phyloP scores from a whole-genome alignment of 2,113 vertebrate genomes.

The Chaetorhynchus papuensis region DNA sequence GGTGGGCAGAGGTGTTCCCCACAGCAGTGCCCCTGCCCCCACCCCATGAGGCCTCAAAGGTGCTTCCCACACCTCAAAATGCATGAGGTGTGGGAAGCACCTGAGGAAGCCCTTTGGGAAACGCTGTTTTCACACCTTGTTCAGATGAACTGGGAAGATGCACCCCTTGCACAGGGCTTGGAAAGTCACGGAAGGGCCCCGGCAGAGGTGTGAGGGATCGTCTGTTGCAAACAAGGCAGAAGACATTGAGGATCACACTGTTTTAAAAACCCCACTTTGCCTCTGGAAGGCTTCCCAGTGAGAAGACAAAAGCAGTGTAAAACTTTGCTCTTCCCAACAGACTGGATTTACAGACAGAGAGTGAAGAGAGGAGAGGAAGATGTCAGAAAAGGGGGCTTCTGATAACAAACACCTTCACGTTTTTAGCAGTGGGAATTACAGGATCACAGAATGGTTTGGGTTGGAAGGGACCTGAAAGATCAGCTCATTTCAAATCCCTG shows the following conservation, averaged over 20 bases:
- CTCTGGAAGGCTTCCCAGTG: neutral
- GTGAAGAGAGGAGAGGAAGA: neutral
- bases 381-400: neutral
- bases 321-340: neutral
- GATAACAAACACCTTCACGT: neutral
- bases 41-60: neutral
- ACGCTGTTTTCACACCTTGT: neutral
- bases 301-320: neutral
- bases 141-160: neutral
- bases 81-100: neutral
- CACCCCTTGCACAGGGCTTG: neutral
- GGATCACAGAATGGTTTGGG: neutral
- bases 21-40: neutral
- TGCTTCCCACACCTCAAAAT: too few species aligned
- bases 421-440: neutral
- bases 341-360: neutral
- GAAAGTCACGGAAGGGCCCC: neutral
- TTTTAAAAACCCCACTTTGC: neutral
- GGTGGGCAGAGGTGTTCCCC: neutral
- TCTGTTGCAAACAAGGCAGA: neutral
- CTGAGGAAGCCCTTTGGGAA: neutral
- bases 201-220: neutral
- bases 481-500: neutral
- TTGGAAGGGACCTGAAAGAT: neutral
- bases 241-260: neutral